These are phyloP conservation scores for Caenorhabditis uteleia DNA, from an alignment of 2,888 invertebrate species.

Conservation along the genomic window DNA sequence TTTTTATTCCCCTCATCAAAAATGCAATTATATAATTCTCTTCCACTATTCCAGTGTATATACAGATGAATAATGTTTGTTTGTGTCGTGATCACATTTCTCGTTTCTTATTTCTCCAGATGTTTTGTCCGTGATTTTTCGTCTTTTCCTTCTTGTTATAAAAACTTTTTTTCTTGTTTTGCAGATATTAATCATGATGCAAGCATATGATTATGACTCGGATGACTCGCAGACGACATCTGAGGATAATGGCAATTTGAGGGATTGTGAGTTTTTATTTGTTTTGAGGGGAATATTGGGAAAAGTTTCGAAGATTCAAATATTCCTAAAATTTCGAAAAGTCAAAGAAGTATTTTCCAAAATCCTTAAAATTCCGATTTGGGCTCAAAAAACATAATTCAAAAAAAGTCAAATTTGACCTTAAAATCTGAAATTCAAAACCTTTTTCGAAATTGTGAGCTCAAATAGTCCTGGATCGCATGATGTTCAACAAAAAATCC, in stretches of 20 bases:
- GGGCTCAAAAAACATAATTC: too few relatives aligned
- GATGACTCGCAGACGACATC: conserved; percentile 26
- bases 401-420: too few relatives aligned
- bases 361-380: background rate
- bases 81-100: too few relatives aligned
- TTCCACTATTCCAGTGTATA: too few relatives aligned
- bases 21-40: too few relatives aligned
- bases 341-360: background rate
- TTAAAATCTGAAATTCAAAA: background rate
- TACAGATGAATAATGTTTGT: too few relatives aligned
- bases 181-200: conserved; percentile 25
- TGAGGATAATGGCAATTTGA: conserved; percentile 19
- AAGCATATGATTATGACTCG: conserved; percentile 38
- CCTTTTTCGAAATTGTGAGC: background rate
- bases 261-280: conserved; percentile 21
- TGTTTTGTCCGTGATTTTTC: background rate
- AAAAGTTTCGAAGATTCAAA: too few relatives aligned
- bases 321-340: too few relatives aligned
- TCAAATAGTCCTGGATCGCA: too few relatives aligned
- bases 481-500: too few relatives aligned
- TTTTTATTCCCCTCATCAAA: too few relatives aligned
- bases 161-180: background rate
- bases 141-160: background rate
- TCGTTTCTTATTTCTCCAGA: background rate
- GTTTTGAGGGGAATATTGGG: too few relatives aligned